phyloP scores from a whole-genome alignment of 2,888 invertebrate genomes.

The Aporophyla nigra region DNA sequence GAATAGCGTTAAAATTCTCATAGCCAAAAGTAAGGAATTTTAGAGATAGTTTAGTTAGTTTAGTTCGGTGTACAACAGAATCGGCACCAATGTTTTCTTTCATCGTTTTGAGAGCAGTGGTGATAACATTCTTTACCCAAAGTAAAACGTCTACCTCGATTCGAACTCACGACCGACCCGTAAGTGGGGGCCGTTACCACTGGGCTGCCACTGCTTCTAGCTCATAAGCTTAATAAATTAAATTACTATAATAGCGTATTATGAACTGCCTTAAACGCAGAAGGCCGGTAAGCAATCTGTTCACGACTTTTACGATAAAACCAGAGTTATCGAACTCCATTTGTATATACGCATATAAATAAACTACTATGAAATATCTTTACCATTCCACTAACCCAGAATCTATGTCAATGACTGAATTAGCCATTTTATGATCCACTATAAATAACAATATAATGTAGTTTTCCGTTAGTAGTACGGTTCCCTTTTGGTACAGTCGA shows the following conservation, averaged over 20 bases:
- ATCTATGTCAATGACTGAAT: slow-evolving; percentile 83
- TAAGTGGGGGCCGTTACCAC: too few species aligned
- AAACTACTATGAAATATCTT: slow-evolving; percentile 62
- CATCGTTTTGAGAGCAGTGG: too few species aligned
- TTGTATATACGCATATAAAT: slow-evolving; percentile 63
- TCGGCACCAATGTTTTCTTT: too few species aligned
- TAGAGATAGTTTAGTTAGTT: too few species aligned
- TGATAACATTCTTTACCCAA: too few species aligned
- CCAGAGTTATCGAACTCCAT: slow-evolving; percentile 26
- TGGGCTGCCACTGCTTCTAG: too few species aligned
- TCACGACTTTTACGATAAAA: slow-evolving; percentile 40
- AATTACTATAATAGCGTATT: not conserved
- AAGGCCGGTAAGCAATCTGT: slow-evolving; percentile 15
- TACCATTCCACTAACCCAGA: slow-evolving; percentile 69
- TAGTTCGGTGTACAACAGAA: too few species aligned
- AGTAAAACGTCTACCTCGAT: too few species aligned
- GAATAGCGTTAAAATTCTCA: too few species aligned
- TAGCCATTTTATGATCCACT: slow-evolving; percentile 79
- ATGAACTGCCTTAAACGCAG: slow-evolving; percentile 5
- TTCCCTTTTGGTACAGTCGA: slow-evolving; percentile 32
- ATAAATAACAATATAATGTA: slow-evolving; percentile 76
- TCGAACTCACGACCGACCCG: too few species aligned
- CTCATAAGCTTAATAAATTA: not conserved
- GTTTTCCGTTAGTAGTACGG: slow-evolving; percentile 61
- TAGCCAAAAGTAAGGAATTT: too few species aligned